Evolutionary conservation across 2,797 vertebrate species (phyloP), one percentile per base, ranked within the genome.

Genomic region (Galago senegalensis): DNA sequence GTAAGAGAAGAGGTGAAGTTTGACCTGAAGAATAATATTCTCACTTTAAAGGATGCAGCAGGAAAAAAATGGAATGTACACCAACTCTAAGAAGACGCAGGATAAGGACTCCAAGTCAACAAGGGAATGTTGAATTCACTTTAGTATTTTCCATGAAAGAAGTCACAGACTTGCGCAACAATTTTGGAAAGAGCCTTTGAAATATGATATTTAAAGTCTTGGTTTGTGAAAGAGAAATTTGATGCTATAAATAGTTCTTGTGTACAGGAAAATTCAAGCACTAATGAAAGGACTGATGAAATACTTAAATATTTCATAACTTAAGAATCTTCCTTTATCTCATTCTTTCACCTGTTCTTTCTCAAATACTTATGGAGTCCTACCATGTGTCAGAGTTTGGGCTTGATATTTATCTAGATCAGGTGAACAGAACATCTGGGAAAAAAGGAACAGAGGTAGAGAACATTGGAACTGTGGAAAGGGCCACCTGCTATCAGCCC

Each of bases 131-230:
- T 13, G 67, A 18, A 27, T 60, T 69, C 85, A 31, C 56, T 69
- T 75, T 90, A 81, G 16, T 70, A 60, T 49, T 91, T 76, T 31
- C 5, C 27, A 43, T 40, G 49, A 92, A 65, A 65, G 18, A 89
- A 61, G 17, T 11, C 37, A 92, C 31, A 46, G 6, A 89, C 86
- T 46, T 95, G 67, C 53, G 40, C 27, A 87, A 56, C 29, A 58
- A 63, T 75, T 89, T 89, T 69, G 67, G 7, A 87, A 92, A 89
- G 13, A 89, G 2, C 13, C 56, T 8, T 49, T 87, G 69, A 82
- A 75, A 95, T 87, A 43, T 76, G 8, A 17, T 86, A 79, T 81
- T 88, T 69, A 79, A 82, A 93, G 49, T 29, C 58, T 29, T 70
- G 11, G 18, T 79, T 79, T 37, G 73, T 88, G 58, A 91, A 77